phyloP scores from a whole-genome alignment of 2,113 vertebrate species.

The Cryptotis parvus region DNA sequence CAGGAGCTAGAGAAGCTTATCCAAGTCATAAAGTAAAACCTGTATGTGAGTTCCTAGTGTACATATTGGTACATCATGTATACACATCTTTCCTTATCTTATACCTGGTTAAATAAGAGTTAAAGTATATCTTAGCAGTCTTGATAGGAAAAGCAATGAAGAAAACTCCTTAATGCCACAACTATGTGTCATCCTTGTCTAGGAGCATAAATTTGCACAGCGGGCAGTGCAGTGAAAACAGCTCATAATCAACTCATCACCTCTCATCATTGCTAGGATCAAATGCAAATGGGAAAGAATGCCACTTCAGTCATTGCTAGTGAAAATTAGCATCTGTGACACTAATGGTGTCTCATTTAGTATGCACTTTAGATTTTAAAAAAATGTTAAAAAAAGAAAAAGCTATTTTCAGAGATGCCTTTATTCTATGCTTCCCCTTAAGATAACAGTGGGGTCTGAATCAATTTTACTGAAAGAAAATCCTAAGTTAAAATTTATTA shows the following conservation, averaged over 20 bases:
- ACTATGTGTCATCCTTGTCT: constrained; percentile 86
- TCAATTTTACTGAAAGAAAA: constrained; percentile 77
- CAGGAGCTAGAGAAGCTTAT: background rate
- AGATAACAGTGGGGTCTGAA: constrained; percentile 78
- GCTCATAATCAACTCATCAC: constrained; percentile 87
- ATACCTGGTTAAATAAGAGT: constrained; percentile 76
- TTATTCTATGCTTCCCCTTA: constrained; percentile 72
- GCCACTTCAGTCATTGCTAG: constrained; percentile 84
- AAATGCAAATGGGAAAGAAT: constrained; percentile 86
- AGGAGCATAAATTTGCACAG: constrained; percentile 88
- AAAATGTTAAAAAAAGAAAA: constrained; percentile 61
- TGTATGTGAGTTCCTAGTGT: constrained; percentile 61
- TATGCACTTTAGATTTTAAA: constrained; percentile 81
- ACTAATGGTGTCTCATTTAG: constrained; percentile 84
- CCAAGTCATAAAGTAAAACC: background rate
- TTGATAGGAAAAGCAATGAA: constrained; percentile 80
- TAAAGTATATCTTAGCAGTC: constrained; percentile 82
- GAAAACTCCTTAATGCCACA: constrained; percentile 86
- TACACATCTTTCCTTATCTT: constrained; percentile 37
- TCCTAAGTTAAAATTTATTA: constrained; percentile 83
- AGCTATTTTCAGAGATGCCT: constrained; percentile 78
- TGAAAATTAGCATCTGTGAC: constrained; percentile 87
- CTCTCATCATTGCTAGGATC: constrained; percentile 86
- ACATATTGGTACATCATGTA: constrained; percentile 44
- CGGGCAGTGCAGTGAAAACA: constrained; percentile 85